A percentile compares a stretch with the other conserved stretches of the same genome.
phyloP scores from a whole-genome alignment of 1,140 invertebrate genomes.

The Zaprionus tsacasi region DNA sequence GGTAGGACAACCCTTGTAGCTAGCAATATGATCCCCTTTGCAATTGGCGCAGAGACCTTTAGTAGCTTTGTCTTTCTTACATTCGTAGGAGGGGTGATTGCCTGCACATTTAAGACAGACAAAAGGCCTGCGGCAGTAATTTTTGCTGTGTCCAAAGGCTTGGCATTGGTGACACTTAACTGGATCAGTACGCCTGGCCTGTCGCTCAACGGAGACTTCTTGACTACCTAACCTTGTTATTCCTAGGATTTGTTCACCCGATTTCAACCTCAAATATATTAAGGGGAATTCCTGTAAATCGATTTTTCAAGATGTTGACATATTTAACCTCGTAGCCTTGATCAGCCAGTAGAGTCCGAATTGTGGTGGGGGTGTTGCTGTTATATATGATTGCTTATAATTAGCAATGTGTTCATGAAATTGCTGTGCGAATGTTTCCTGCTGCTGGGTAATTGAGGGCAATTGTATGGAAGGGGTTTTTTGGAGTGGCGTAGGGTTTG shows the following conservation, averaged over 20 bases:
- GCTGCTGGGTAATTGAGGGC: no score
- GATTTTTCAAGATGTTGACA: background rate
- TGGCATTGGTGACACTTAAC: conserved; percentile 3
- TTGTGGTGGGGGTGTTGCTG: no score
- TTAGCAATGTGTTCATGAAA: no score
- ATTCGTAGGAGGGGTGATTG: background rate
- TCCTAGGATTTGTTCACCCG: background rate
- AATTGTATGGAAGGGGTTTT: no score
- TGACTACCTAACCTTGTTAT: background rate
- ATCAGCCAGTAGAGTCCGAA: background rate
- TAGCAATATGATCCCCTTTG: background rate
- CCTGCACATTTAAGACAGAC: conserved; percentile 2
- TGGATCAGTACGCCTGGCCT: background rate
- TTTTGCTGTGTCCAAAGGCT: conserved; percentile 8
- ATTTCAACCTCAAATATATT: background rate
- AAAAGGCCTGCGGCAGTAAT: conserved; percentile 6
- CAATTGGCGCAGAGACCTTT: background rate
- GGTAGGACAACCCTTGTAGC: background rate
- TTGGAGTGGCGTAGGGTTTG: no score
- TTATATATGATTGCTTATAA: no score
- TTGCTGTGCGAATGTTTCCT: no score
- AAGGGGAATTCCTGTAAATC: background rate
- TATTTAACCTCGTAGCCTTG: background rate
- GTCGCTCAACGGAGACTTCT: background rate
- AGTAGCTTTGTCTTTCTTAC: background rate